Percentiles rank a stretch among this genome's conserved stretches.
phyloP scores from a whole-genome alignment of 2,113 vertebrate genomes.

The Sebastes schlegelii region DNA sequence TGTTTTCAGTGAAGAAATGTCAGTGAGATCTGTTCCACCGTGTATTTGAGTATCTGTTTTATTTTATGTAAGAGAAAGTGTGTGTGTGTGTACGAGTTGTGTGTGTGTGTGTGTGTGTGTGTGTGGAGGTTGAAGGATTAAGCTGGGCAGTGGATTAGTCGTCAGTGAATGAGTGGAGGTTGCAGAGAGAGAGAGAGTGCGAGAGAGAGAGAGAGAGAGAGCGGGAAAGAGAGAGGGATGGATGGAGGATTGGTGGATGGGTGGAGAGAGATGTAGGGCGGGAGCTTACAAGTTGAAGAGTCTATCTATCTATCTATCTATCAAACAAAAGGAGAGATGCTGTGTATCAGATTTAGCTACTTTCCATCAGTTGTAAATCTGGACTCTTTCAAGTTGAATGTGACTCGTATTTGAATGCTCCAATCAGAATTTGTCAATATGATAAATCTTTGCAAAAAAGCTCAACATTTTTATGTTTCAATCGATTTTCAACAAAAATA shows the following conservation, averaged over 20 bases:
- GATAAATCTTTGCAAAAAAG: no score
- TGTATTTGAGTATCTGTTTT: slow-evolving; percentile 9
- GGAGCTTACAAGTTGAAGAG: slow-evolving; percentile 12
- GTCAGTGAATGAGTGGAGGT: slow-evolving; percentile 68
- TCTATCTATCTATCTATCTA: not conserved
- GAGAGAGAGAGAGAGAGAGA: no score
- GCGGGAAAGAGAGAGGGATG: no score
- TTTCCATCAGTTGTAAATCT: not conserved
- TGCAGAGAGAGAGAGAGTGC: slow-evolving; percentile 18
- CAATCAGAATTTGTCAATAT: no score
- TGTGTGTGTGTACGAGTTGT: slow-evolving; percentile 10
- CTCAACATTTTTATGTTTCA: no score
- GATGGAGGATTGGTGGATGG: no score
- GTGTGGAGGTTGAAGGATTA: slow-evolving; percentile 72
- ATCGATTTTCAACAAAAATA: no score
- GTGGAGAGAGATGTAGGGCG: slow-evolving; percentile 15
- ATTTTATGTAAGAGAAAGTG: slow-evolving; percentile 9
- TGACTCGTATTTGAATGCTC: no score
- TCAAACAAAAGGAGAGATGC: not conserved
- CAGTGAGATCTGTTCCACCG: not conserved
- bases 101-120: slow-evolving; percentile 19
- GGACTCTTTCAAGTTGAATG: no score
- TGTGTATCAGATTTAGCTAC: slow-evolving; percentile 2
- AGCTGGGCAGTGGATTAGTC: slow-evolving; percentile 73
- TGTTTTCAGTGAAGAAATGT: not conserved